Conservation (phyloP, 2,888 invertebrate genomes). For the Cepaea hortensis region DNA sequence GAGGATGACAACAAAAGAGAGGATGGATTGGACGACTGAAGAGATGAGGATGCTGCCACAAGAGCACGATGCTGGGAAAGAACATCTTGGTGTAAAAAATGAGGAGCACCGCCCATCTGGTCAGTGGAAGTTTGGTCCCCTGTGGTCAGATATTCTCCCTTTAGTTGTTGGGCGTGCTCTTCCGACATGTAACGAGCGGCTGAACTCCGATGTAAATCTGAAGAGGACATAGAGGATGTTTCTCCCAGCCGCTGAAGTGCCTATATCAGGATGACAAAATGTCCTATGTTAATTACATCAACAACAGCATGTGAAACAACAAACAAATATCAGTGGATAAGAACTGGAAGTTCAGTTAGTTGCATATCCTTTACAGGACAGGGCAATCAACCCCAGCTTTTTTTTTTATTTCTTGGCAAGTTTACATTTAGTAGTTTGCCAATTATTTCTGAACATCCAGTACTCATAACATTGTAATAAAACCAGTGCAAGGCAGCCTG, state of each 20-base stretch:
- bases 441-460: too few relatives aligned
- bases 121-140: constrained; percentile 41
- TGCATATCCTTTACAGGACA: too few relatives aligned
- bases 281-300: not conserved
- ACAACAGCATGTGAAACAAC: too few relatives aligned
- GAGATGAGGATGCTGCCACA: constrained; percentile 37
- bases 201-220: constrained; percentile 30
- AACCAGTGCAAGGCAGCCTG: too few relatives aligned
- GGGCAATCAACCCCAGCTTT: too few relatives aligned
- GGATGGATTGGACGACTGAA: constrained; percentile 44
- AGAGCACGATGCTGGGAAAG: constrained; percentile 47
- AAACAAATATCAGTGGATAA: too few relatives aligned
- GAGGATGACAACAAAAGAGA: constrained; percentile 47
- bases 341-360: too few relatives aligned
- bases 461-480: too few relatives aligned
- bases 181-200: constrained; percentile 35
- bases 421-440: too few relatives aligned
- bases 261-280: constrained; percentile 15
- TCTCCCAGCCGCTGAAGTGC: constrained; percentile 46
- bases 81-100: constrained; percentile 42
- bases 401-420: too few relatives aligned
- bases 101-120: constrained; percentile 5
- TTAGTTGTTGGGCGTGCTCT: constrained; percentile 31
- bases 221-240: constrained; percentile 31
- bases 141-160: constrained; percentile 30